These are phyloP conservation scores for Orycteropus afer DNA, from an alignment of 2,113 vertebrate genomes.

Conservation along the genomic window DNA sequence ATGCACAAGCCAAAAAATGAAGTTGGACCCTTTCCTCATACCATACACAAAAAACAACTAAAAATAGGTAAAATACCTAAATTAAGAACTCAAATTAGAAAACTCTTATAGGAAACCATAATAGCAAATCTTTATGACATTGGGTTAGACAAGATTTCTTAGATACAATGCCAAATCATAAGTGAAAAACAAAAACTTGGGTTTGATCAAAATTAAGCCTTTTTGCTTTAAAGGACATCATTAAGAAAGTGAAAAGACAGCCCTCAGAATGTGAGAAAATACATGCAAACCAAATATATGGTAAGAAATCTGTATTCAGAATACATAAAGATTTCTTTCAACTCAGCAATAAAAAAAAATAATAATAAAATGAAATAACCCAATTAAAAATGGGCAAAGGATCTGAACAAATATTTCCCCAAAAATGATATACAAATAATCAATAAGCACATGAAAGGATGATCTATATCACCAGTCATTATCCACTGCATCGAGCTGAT, in stretches of 20 bases:
- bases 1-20: not conserved
- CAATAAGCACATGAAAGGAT: too few species aligned
- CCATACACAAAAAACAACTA: too few species aligned
- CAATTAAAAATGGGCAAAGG: not conserved
- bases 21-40: too few species aligned
- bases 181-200: not conserved
- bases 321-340: not conserved
- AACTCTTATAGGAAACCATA: not conserved
- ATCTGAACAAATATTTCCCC: not conserved
- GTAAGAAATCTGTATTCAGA: not conserved
- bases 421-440: not conserved
- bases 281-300: not conserved
- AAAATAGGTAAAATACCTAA: too few species aligned
- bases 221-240: slow-evolving; percentile 14
- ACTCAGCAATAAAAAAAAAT: not conserved
- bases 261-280: not conserved
- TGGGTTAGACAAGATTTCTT: not conserved
- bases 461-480: too few species aligned
- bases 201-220: not conserved
- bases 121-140: not conserved
- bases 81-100: not conserved
- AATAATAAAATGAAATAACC: too few species aligned
- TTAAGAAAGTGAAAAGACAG: too few species aligned
- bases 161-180: not conserved
- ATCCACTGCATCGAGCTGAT: too few species aligned